Percentiles rank a stretch among this genome's conserved stretches.
phyloP scores from a whole-genome alignment of 2,113 vertebrate genomes.

The Xyliphius kryptos region DNA sequence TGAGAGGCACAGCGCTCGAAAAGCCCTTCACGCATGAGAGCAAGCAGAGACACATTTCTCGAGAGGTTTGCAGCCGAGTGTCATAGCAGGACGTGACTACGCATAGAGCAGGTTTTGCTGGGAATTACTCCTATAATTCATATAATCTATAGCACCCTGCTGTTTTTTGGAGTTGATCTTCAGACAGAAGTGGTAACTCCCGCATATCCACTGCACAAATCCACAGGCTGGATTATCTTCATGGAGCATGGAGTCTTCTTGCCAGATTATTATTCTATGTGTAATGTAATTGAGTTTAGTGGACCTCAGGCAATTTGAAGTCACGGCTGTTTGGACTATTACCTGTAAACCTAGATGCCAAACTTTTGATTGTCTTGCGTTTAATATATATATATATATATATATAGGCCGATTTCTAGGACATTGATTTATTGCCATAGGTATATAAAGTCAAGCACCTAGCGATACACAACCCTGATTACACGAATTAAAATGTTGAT shows the following conservation, averaged over 20 bases:
- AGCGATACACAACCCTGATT: too few relatives aligned
- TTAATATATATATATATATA: too few relatives aligned
- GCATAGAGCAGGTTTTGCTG: constrained; percentile 13
- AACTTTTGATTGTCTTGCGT: too few relatives aligned
- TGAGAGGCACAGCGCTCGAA: constrained; percentile 55
- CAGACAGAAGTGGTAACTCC: background rate
- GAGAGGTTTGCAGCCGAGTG: constrained; percentile 53
- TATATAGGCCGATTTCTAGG: too few relatives aligned
- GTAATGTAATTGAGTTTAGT: background rate
- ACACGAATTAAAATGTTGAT: too few relatives aligned
- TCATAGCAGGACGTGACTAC: constrained; percentile 31
- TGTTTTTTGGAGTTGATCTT: constrained; percentile 15
- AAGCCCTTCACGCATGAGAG: constrained; percentile 56
- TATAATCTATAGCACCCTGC: constrained; percentile 18
- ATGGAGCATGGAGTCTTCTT: background rate
- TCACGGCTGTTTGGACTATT: too few relatives aligned
- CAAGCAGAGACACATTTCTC: constrained; percentile 37
- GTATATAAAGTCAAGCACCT: too few relatives aligned
- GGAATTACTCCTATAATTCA: constrained; percentile 15
- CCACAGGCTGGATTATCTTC: background rate
- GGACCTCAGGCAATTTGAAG: too few relatives aligned
- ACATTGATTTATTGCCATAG: too few relatives aligned
- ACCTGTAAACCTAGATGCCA: too few relatives aligned
- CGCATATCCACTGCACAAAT: background rate
- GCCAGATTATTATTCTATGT: background rate